Base-by-base conservation (phyloP, 2,113 vertebrate species). In the Diphyllodes magnificus region DNA sequence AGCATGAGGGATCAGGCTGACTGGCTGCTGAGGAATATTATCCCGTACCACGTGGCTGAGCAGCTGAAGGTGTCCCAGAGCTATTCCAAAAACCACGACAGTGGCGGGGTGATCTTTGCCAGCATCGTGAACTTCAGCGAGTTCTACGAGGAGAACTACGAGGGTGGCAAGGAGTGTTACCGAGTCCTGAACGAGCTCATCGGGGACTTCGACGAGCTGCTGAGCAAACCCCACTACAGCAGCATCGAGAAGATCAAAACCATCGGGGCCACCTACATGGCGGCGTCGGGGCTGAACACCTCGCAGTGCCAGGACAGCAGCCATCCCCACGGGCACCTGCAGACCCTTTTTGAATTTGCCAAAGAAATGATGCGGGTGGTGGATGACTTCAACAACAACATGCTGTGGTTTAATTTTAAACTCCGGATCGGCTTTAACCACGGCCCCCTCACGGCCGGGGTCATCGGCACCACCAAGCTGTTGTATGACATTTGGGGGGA, bases 201-300 rank as follows among this genome's bases (percentile, higher is more conserved):
- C 0, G 99, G 99, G 39, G 99, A 99, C 97, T 99, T 99, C 1
- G 99, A 99, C 0, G 99, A 99, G 95, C 98, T 99, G 65, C 98
- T 99, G 39, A 98, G 98, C 95, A 98, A 98, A 94, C 86, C 98
- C 0, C 98, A 98, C 27, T 99, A 99, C 96, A 97, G 97, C 95
- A 99, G 98, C 56, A 98, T 99, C 3, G 99, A 99, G 98, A 99
- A 99, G 93, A 99, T 99, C 96, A 99, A 99, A 97, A 99, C 99
- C n/a, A 99, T 99, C 0, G 99, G 99, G 12, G 99, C 99, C 63
- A 99, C 99, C 6, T 99, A 99, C 97, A 99, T 99, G 99, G 99
- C 99, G 0, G 99, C 99, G 0, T 99, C 99, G 0, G 99, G 99
- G 13, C 98, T 99, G 71, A 99, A 99, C 23, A 97, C 98, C 2